Conservation (phyloP, 1,140 invertebrate genomes). For the Venturia canescens region DNA sequence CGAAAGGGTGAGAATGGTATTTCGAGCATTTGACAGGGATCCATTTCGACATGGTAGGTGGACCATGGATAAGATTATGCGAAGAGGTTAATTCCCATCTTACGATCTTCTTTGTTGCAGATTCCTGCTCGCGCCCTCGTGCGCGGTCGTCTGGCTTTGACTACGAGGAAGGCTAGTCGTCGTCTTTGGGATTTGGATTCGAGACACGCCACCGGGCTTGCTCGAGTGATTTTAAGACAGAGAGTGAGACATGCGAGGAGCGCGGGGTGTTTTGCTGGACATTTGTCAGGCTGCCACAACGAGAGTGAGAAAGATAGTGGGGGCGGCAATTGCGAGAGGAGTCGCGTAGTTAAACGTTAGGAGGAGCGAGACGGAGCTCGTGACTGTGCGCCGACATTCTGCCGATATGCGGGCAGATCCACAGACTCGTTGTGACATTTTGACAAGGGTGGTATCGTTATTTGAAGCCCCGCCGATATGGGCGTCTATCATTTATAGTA, state of each 20-base stretch:
- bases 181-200: conserved; percentile 50
- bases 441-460: conserved; percentile 59
- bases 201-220: conserved; percentile 16
- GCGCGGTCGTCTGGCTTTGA: background rate
- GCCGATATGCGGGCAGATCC: conserved; percentile 52
- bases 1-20: conserved; percentile 50
- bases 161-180: conserved; percentile 12
- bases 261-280: conserved; percentile 53
- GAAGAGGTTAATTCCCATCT: conserved; percentile 54
- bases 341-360: conserved; percentile 22
- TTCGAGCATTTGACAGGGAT: conserved; percentile 35
- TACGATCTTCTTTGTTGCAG: background rate
- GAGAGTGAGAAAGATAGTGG: conserved; percentile 5
- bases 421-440: conserved; percentile 60
- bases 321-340: background rate
- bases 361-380: conserved; percentile 19
- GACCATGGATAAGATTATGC: conserved; percentile 58
- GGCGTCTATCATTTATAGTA: conserved; percentile 5
- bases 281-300: conserved; percentile 59
- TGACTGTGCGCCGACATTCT: conserved; percentile 35
- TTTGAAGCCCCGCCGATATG: conserved; percentile 48
- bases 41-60: conserved; percentile 52
- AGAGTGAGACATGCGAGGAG: conserved; percentile 30
- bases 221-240: conserved; percentile 21
- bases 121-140: conserved; percentile 20